A percentile compares a stretch with the other conserved stretches of the same genome.
Evolutionary conservation across 2,797 vertebrate genomes (phyloP).

Genomic region (Macroramphosus scolopax): DNA sequence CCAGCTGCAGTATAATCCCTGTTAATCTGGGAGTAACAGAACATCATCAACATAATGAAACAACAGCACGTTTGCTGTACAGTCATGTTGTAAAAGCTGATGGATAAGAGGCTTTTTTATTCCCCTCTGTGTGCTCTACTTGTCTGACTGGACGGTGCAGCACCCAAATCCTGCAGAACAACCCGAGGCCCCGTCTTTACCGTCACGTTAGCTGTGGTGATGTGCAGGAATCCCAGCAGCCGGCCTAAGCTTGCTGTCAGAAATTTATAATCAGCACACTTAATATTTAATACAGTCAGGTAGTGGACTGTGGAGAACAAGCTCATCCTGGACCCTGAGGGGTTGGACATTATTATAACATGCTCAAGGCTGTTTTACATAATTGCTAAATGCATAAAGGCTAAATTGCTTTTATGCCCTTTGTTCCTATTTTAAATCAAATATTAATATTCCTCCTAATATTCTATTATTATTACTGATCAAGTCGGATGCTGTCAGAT

Average conservation of each 20-base stretch:
- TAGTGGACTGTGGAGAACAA: background rate
- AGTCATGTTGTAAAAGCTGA: conserved; percentile 2
- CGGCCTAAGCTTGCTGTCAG: conserved; percentile 18
- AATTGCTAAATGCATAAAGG: no score
- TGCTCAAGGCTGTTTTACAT: conserved; percentile 5
- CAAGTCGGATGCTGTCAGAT: conserved; percentile 21
- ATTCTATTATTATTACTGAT: conserved; percentile 28
- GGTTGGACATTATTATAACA: conserved; percentile 11
- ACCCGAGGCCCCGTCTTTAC: conserved; percentile 34
- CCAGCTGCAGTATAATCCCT: no score
- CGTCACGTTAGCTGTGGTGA: conserved; percentile 21
- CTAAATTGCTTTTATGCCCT: conserved; percentile 14
- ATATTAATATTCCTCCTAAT: conserved; percentile 17
- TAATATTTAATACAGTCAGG: conserved; percentile 14
- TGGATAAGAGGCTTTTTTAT: conserved; percentile 33
- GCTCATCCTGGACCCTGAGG: conserved; percentile 22
- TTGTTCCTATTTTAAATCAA: conserved; percentile 19
- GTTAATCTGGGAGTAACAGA: no score
- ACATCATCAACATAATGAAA: no score
- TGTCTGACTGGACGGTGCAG: conserved; percentile 38
- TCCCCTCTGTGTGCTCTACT: conserved; percentile 21
- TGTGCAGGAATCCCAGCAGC: conserved; percentile 29
- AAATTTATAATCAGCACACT: conserved; percentile 32
- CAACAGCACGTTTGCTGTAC: background rate
- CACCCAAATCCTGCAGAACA: conserved; percentile 24